Base-by-base conservation (phyloP, 2,888 invertebrate genomes). In the Tethea ocularis region DNA sequence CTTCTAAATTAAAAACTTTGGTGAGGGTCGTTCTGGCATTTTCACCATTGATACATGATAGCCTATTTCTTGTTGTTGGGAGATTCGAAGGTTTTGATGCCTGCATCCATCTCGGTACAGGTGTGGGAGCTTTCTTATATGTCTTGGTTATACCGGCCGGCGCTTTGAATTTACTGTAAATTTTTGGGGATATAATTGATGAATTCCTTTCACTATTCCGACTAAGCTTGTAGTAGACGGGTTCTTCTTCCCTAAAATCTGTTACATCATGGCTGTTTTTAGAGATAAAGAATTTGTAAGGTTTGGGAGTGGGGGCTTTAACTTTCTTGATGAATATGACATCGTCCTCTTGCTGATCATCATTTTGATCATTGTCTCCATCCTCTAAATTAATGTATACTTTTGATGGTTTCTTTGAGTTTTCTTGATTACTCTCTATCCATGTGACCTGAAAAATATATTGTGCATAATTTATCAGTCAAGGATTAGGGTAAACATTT, bases 1-100 rank as follows among this genome's bases (percentile, higher is more conserved):
- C 94, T 68, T 94, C 93, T 73, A 95, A 83, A 77, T 94, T 90
- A 66, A 94, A 93, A 58, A 94, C 90, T 78, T 94, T 93, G 36
- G 93, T 87, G 46, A 94, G 74, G 57, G 89, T 88, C 13, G 88
- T 79, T 63, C 85, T 83, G 36, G 77, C 73, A 58, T 85, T 89
- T 11, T 46, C 46, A 10, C 91, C 87, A 68, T 90, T 92, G 1
- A 81, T 54, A 61, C 82, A 83, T 63, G 77, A 64, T 63, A 76
- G 80, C 75, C 78, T 83, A 74, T 75, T 91, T 73, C 81, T 83
- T 54, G 75, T 56, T 62, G 67, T 71, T 52, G 80, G 75, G 63
- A 83, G 71, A 77, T 83, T 88, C n/a, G 72, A 63, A n/a, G 80
- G 57, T 62, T 82, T 86, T 23, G 76, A 64, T 33, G 75, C 57